phyloP scores from a whole-genome alignment of 2,113 vertebrate species.

The Neofelis nebulosa region DNA sequence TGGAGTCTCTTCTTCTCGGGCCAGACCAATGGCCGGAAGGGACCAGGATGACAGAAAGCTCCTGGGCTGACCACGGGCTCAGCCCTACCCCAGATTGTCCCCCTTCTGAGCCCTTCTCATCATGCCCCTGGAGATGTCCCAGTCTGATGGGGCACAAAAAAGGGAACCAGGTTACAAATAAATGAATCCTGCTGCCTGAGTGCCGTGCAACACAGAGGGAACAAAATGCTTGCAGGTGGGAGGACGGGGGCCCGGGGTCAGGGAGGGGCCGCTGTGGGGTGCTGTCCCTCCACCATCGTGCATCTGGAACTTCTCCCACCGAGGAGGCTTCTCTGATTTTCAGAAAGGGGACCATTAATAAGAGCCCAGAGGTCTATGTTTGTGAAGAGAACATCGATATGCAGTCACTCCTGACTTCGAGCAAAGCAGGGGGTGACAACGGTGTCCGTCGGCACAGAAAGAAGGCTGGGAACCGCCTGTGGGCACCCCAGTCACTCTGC shows the following conservation, averaged over 20 bases:
- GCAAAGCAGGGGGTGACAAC: neutral
- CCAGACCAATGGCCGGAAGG: neutral
- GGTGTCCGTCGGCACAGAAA: neutral
- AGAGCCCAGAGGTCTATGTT: neutral
- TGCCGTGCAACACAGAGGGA: too few species aligned
- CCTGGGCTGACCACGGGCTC: neutral
- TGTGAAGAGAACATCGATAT: neutral
- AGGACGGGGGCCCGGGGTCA: fast-evolving
- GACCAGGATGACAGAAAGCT: neutral
- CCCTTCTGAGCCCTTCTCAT: neutral
- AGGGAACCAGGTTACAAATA: neutral
- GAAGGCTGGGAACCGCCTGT: neutral
- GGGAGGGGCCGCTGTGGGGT: neutral
- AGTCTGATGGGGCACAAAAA: neutral
- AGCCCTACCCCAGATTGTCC: fast-evolving
- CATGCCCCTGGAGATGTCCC: neutral
- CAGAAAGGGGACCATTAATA: neutral
- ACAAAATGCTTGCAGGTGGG: fast-evolving
- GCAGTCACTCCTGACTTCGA: fast-evolving
- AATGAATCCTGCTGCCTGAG: too few species aligned
- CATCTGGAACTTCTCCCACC: neutral
- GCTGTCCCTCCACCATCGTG: fast-evolving
- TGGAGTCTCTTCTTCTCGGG: neutral
- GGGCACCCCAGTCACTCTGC: neutral
- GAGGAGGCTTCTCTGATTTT: neutral